phyloP scores from a whole-genome alignment of 2,888 invertebrate species.

The Aporophyla lueneburgensis region DNA sequence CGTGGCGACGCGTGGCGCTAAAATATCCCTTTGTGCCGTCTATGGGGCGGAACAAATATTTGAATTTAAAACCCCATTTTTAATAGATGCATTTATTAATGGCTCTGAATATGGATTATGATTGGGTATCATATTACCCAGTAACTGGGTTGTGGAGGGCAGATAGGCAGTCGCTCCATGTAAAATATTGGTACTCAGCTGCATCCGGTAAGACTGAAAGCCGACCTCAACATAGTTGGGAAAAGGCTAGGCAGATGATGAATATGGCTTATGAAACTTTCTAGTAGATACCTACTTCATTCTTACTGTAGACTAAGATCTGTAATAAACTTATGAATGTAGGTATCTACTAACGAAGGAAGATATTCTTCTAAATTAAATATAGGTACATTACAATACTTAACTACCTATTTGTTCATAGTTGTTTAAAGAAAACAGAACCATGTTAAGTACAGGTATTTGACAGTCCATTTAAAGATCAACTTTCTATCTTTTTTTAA shows the following conservation, averaged over 20 bases:
- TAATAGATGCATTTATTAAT: conserved; percentile 69
- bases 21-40: conserved; percentile 73
- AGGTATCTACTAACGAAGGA: neutral
- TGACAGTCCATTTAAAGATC: neutral
- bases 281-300: neutral
- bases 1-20: conserved; percentile 83
- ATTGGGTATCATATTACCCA: too few relatives aligned
- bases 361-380: neutral
- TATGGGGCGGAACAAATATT: conserved; percentile 85
- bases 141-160: too few relatives aligned
- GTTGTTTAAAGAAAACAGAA: neutral
- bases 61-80: conserved; percentile 81
- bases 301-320: neutral
- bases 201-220: too few relatives aligned
- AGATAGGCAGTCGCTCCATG: too few relatives aligned
- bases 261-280: conserved; percentile 9
- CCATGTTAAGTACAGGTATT: neutral
- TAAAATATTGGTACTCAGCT: too few relatives aligned
- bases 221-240: too few relatives aligned
- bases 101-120: conserved; percentile 11
- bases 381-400: neutral
- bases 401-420: neutral
- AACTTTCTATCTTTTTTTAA: neutral
- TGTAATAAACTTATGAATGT: neutral
- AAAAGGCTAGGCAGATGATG: too few relatives aligned